These are phyloP conservation scores for Leptosomus discolor DNA, from an alignment of 2,113 vertebrate genomes.

Conservation along the genomic window DNA sequence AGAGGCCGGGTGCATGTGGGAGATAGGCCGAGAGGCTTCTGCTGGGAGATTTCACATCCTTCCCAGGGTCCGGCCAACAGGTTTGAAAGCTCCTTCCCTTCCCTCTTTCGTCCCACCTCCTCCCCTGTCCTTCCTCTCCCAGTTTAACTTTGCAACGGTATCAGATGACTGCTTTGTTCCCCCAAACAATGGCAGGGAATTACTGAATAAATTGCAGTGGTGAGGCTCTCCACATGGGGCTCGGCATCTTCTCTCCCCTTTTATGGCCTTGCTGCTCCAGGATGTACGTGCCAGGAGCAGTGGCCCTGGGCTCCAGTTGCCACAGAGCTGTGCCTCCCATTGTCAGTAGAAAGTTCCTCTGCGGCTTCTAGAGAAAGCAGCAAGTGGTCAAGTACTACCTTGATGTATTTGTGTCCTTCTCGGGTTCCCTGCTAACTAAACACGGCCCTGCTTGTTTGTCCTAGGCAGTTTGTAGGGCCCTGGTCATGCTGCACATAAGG, in stretches of 20 bases:
- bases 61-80: constrained; percentile 13
- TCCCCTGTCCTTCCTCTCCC: constrained; percentile 30
- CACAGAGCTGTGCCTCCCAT: accelerated
- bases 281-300: neutral
- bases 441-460: neutral
- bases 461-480: neutral
- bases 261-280: neutral
- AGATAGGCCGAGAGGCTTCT: neutral
- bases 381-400: accelerated
- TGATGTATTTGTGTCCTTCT: neutral
- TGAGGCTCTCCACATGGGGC: neutral
- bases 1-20: constrained; percentile 1
- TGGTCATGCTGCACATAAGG: accelerated
- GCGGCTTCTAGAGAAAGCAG: neutral
- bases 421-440: accelerated
- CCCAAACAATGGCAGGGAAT: constrained; percentile 9
- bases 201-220: neutral
- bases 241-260: neutral
- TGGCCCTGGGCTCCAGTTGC: neutral
- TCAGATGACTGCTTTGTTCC: constrained; percentile 45
- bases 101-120: neutral
- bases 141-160: neutral
- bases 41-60: constrained; percentile 45
- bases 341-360: neutral
- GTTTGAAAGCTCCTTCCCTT: neutral